Percentiles rank a stretch among this genome's conserved stretches.
Conservation (phyloP, 2,797 vertebrate species). For the Pelodytes ibericus region DNA sequence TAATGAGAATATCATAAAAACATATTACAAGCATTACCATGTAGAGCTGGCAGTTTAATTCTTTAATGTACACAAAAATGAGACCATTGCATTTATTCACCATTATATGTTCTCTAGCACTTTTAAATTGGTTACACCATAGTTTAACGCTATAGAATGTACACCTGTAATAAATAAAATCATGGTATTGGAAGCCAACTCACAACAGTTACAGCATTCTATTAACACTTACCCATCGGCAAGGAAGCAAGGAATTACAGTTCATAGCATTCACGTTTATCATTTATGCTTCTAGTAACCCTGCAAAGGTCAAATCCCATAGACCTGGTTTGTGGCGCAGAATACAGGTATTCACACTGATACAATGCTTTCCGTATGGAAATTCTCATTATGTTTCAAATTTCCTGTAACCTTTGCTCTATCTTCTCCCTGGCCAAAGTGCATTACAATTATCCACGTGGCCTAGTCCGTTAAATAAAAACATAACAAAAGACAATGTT, state of each 20-base stretch:
- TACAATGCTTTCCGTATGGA: background rate
- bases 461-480: background rate
- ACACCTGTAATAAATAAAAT: too few species aligned
- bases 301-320: background rate
- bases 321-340: too few species aligned
- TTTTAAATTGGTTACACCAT: too few species aligned
- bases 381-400: background rate
- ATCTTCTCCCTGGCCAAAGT: slow-evolving; percentile 42
- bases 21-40: too few species aligned
- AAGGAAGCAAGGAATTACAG: background rate
- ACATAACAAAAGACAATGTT: background rate
- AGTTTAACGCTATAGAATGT: too few species aligned
- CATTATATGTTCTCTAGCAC: too few species aligned
- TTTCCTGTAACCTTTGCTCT: slow-evolving; percentile 37
- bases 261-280: background rate
- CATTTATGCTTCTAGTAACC: background rate
- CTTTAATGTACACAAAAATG: too few species aligned
- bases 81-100: too few species aligned
- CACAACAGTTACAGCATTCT: background rate
- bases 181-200: too few species aligned
- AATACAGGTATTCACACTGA: background rate
- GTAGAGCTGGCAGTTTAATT: too few species aligned
- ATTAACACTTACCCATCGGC: slow-evolving; percentile 31
- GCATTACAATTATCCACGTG: slow-evolving; percentile 43
- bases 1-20: too few species aligned